These are phyloP conservation scores for Drosophila helvetica DNA, from an alignment of 2,888 invertebrate genomes.

Conservation along the genomic window DNA sequence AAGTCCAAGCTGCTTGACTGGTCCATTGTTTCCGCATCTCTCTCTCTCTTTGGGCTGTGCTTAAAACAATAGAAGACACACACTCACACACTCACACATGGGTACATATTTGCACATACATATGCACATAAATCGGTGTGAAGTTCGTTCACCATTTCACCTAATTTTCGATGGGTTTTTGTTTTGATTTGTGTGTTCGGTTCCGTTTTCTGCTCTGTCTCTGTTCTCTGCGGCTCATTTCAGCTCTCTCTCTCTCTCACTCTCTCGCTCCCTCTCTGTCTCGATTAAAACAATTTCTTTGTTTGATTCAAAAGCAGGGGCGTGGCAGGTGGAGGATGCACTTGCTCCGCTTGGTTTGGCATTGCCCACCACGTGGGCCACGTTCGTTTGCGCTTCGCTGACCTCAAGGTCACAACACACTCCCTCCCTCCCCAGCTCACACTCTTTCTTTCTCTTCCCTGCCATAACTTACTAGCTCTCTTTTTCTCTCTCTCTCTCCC, in stretches of 20 bases:
- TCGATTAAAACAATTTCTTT: not conserved
- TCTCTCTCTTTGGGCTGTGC: constrained; percentile 14
- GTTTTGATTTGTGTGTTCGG: constrained; percentile 36
- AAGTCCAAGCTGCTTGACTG: constrained; percentile 63
- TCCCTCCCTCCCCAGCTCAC: not conserved
- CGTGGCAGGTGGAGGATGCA: not conserved
- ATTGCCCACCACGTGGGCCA: not conserved
- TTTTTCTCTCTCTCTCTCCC: too few relatives aligned
- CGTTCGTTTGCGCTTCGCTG: constrained; percentile 1
- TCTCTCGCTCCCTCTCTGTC: not conserved
- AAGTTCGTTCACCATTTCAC: constrained; percentile 74
- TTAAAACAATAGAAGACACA: constrained; percentile 40
- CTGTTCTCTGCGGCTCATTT: not conserved
- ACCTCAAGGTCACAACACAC: constrained; percentile 7
- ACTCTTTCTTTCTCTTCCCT: not conserved
- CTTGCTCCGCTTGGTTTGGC: constrained; percentile 4
- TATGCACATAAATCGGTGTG: not conserved
- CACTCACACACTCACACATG: constrained; percentile 26
- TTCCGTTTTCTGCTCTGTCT: constrained; percentile 19
- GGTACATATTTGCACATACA: not conserved
- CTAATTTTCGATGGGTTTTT: constrained; percentile 58
- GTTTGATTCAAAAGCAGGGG: not conserved
- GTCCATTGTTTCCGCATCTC: constrained; percentile 51
- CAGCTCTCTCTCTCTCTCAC: not conserved
- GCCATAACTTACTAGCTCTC: not conserved